A percentile compares a stretch with the other conserved stretches of the same genome.
phyloP scores from a whole-genome alignment of 2,888 invertebrate genomes.

The Lamproptera curius region DNA sequence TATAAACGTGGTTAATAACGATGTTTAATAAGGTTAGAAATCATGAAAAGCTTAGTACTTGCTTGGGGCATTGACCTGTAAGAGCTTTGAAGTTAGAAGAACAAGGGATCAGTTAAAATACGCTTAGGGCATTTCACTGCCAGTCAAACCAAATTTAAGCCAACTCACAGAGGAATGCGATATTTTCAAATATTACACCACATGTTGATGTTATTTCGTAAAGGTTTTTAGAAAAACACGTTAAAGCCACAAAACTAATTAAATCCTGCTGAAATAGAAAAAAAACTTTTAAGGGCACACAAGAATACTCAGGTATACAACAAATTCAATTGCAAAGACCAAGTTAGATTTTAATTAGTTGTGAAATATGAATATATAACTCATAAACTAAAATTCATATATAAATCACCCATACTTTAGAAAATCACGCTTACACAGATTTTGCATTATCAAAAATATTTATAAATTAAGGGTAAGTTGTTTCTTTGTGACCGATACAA shows the following conservation, averaged over 20 bases:
- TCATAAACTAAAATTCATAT: too few species aligned
- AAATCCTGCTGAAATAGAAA: slow-evolving; percentile 10
- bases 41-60: not conserved
- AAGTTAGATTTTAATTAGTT: too few species aligned
- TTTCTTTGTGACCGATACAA: too few species aligned
- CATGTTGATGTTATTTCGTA: slow-evolving; percentile 9
- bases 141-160: not conserved
- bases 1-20: too few species aligned
- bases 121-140: not conserved
- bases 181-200: slow-evolving; percentile 6
- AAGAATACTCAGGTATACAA: too few species aligned
- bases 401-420: too few species aligned
- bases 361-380: too few species aligned
- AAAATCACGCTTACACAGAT: too few species aligned
- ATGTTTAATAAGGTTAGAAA: not conserved
- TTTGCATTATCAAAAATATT: too few species aligned
- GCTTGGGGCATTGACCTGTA: not conserved
- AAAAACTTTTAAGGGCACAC: not conserved
- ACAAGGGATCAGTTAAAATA: not conserved
- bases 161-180: not conserved
- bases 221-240: too few species aligned
- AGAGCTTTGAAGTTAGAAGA: not conserved
- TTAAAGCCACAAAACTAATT: slow-evolving; percentile 9
- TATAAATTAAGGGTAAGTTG: too few species aligned
- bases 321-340: too few species aligned